phyloP scores from a whole-genome alignment of 2,797 vertebrate genomes.

The Varecia variegata region DNA sequence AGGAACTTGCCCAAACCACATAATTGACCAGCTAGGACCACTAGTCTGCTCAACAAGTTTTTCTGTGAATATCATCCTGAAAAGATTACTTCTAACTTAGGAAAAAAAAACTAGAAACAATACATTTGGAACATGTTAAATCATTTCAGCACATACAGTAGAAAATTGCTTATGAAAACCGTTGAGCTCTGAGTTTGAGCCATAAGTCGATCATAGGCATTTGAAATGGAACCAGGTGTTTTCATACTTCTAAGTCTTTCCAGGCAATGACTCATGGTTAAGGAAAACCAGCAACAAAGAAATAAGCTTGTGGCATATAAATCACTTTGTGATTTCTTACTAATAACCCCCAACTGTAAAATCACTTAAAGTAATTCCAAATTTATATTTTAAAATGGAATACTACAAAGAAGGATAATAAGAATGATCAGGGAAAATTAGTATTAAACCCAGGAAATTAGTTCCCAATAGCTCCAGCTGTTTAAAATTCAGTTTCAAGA shows the following conservation, averaged over 20 bases:
- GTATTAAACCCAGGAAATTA: slow-evolving; percentile 47
- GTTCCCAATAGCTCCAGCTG: slow-evolving; percentile 9
- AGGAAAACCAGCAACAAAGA: slow-evolving; percentile 13
- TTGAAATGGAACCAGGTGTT: not conserved
- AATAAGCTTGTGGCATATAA: not conserved
- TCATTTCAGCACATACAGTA: not conserved
- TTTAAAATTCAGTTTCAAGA: slow-evolving; percentile 69
- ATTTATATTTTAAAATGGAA: slow-evolving; percentile 48
- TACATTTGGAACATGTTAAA: not conserved
- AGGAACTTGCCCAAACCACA: not conserved
- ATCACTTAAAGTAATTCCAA: not conserved
- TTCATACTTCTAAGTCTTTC: not conserved
- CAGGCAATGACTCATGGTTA: not conserved
- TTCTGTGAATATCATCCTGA: not conserved
- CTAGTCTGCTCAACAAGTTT: not conserved
- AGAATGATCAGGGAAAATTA: slow-evolving; percentile 63
- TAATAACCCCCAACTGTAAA: slow-evolving; percentile 26
- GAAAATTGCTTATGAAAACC: not conserved
- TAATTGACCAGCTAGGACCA: not conserved
- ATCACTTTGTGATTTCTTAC: not conserved
- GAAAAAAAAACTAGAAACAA: not conserved
- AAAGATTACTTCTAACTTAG: not conserved
- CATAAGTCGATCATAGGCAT: not conserved
- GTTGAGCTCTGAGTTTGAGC: not conserved
- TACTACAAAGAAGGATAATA: not conserved